These are phyloP conservation scores for Dasysyrphus albostriatus DNA, from an alignment of 2,888 invertebrate genomes.

Conservation along the genomic window DNA sequence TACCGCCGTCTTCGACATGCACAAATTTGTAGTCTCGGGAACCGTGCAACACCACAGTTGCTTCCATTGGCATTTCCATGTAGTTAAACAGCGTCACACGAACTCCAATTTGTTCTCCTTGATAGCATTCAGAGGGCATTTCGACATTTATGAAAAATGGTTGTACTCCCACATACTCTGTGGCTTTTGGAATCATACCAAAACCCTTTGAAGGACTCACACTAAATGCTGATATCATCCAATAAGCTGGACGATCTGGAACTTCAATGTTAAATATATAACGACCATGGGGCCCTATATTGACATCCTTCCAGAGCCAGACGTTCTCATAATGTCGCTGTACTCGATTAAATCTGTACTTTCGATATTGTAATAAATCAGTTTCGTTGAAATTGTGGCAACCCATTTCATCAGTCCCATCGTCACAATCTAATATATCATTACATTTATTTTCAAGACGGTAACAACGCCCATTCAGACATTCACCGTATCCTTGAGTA, in stretches of 20 bases:
- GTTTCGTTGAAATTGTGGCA: constrained; percentile 89
- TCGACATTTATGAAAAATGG: constrained; percentile 98
- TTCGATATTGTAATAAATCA: constrained; percentile 90
- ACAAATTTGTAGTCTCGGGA: constrained; percentile 95
- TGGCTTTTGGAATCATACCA: constrained; percentile 92
- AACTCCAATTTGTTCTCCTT: constrained; percentile 97
- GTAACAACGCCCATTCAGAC: constrained; percentile 93
- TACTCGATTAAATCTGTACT: constrained; percentile 92
- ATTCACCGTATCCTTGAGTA: constrained; percentile 90
- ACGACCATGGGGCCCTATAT: constrained; percentile 95
- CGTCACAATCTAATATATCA: constrained; percentile 90
- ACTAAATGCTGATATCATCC: constrained; percentile 97
- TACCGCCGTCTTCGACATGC: constrained; percentile 94
- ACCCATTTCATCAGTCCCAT: constrained; percentile 93
- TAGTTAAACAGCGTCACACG: constrained; percentile 97
- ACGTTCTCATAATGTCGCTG: constrained; percentile 96
- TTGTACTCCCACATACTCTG: constrained; percentile 94
- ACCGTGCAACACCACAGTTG: constrained; percentile 92
- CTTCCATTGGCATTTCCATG: constrained; percentile 92
- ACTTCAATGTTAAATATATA: constrained; percentile 94
- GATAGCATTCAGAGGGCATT: constrained; percentile 92
- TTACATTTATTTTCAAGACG: constrained; percentile 91
- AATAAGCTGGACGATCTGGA: constrained; percentile 93
- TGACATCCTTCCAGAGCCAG: constrained; percentile 97
- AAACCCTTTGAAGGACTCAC: constrained; percentile 94